A percentile compares a stretch with the other conserved stretches of the same genome.
Evolutionary conservation across 2,888 invertebrate genomes (phyloP).

Genomic region (Buathra laborator): DNA sequence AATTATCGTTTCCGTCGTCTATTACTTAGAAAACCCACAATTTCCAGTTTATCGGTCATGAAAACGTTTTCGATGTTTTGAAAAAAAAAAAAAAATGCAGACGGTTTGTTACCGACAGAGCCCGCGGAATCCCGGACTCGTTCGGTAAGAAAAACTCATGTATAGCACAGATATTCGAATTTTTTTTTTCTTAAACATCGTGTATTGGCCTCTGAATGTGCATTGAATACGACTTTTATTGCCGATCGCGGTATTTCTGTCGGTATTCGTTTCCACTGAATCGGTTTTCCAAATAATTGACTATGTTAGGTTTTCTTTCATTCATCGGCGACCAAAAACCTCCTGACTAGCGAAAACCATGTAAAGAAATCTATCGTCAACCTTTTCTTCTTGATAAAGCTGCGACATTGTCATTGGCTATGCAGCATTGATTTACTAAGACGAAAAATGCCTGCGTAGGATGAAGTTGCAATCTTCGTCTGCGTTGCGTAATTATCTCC

Average conservation of each 20-base stretch:
- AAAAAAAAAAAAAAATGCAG: neutral
- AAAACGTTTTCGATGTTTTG: neutral
- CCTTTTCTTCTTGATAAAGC: constrained; percentile 91
- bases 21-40: no score
- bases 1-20: no score
- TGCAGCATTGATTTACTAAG: constrained; percentile 93
- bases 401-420: constrained; percentile 93
- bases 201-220: no score
- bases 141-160: no score
- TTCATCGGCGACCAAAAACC: constrained; percentile 89
- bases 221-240: no score
- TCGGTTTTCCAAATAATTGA: no score
- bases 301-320: neutral
- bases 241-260: no score
- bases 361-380: constrained; percentile 95
- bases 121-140: no score
- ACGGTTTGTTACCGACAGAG: no score
- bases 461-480: constrained; percentile 88
- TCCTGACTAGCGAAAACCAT: constrained; percentile 96
- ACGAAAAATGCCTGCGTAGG: constrained; percentile 92
- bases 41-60: no score
- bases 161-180: neutral
- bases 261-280: no score
- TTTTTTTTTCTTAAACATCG: neutral
- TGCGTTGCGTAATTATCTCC: constrained; percentile 73